Evolutionary conservation across 2,113 vertebrate genomes (phyloP).

Genomic region (Laterallus jamaicensis): DNA sequence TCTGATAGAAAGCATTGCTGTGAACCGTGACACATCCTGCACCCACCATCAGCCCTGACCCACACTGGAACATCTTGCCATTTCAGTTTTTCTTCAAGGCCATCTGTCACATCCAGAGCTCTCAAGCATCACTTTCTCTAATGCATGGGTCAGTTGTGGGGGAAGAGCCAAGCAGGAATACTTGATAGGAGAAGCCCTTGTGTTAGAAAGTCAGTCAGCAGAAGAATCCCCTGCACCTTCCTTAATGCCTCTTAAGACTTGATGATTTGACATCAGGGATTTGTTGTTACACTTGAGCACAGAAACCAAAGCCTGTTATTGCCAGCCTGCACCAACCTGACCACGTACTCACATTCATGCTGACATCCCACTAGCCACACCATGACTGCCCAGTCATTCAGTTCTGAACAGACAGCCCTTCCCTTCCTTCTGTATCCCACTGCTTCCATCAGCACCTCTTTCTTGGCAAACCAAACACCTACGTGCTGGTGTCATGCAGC

Average conservation of each 20-base stretch:
- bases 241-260: neutral
- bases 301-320: neutral
- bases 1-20: neutral
- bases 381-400: rapidly evolving
- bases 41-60: neutral
- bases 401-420: neutral
- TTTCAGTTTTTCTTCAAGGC: neutral
- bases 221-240: neutral
- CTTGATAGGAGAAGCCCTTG: neutral
- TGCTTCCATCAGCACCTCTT: neutral
- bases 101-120: neutral
- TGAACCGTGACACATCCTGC: rapidly evolving
- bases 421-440: neutral
- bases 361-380: neutral
- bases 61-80: neutral
- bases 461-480: neutral
- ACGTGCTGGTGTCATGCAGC: rapidly evolving
- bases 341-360: too few species aligned
- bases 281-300: neutral
- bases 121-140: neutral
- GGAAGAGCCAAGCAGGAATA: neutral
- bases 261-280: neutral
- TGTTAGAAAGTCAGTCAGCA: neutral
- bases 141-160: neutral
- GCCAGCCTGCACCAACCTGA: neutral